A percentile compares a stretch with the other conserved stretches of the same genome.
phyloP scores from a whole-genome alignment of 2,113 vertebrate species.

The Pampusana beccarii region DNA sequence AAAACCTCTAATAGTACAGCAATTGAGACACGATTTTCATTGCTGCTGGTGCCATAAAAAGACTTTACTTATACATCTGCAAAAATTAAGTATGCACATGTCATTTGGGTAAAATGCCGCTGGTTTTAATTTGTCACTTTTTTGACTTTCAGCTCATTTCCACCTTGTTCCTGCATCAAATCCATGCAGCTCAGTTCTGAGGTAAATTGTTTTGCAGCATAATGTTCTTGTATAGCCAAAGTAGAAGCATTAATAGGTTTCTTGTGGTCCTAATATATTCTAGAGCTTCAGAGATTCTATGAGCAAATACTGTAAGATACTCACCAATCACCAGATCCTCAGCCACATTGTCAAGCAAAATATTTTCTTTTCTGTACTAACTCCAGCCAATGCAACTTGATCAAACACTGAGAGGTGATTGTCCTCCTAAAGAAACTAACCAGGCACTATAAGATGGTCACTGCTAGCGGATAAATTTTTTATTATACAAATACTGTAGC shows the following conservation, averaged over 20 bases:
- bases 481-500: background rate
- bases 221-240: background rate
- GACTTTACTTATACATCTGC: background rate
- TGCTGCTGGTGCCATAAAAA: background rate
- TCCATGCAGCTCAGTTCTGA: background rate
- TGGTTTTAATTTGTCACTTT: background rate
- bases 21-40: background rate
- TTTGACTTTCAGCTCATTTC: background rate
- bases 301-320: background rate
- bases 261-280: background rate
- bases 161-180: background rate
- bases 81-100: background rate
- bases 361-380: background rate
- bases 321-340: background rate
- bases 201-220: background rate
- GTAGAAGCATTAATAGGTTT: background rate
- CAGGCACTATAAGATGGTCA: background rate
- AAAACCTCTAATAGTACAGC: background rate
- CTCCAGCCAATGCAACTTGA: too few species aligned
- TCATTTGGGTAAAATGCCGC: background rate
- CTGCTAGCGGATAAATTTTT: background rate
- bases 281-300: background rate
- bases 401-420: background rate
- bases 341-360: background rate
- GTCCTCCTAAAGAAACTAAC: background rate